These are phyloP conservation scores for Corythornis leucogaster DNA, from an alignment of 2,797 vertebrate species.

Conservation along the genomic window DNA sequence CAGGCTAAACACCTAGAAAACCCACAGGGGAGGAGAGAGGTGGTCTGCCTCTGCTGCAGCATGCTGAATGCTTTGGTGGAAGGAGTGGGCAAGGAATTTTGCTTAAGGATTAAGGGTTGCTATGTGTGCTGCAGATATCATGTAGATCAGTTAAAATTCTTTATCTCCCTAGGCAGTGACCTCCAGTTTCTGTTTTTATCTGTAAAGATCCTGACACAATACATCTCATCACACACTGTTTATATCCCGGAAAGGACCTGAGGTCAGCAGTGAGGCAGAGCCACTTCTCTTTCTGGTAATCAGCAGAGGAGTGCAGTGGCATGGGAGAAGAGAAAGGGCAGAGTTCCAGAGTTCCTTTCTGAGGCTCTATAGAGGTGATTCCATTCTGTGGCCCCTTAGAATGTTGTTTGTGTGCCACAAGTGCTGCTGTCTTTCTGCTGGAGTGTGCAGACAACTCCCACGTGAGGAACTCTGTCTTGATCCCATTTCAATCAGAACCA, in stretches of 20 bases:
- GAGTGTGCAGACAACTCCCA: background rate
- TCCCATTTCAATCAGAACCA: background rate
- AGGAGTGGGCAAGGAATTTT: background rate
- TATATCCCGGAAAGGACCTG: constrained; percentile 32
- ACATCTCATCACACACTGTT: constrained; percentile 24
- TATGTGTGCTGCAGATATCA: background rate
- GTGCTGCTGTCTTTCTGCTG: background rate
- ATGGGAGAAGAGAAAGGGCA: background rate
- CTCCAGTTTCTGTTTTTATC: constrained; percentile 16
- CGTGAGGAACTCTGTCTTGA: background rate
- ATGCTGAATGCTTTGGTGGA: background rate
- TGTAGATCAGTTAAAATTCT: background rate
- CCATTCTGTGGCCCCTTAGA: background rate
- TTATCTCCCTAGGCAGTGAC: background rate
- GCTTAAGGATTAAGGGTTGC: background rate
- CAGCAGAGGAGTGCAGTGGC: background rate
- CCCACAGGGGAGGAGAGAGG: background rate
- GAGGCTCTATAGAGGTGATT: background rate
- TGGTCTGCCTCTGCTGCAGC: constrained; percentile 3
- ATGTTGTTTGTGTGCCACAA: background rate
- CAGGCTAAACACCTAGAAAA: background rate
- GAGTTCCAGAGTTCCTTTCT: background rate
- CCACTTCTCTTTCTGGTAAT: background rate
- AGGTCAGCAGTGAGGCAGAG: constrained; percentile 29
- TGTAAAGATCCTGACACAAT: constrained; percentile 31